Conservation (phyloP, 2,797 vertebrate species). For the Thaleichthys pacificus region DNA sequence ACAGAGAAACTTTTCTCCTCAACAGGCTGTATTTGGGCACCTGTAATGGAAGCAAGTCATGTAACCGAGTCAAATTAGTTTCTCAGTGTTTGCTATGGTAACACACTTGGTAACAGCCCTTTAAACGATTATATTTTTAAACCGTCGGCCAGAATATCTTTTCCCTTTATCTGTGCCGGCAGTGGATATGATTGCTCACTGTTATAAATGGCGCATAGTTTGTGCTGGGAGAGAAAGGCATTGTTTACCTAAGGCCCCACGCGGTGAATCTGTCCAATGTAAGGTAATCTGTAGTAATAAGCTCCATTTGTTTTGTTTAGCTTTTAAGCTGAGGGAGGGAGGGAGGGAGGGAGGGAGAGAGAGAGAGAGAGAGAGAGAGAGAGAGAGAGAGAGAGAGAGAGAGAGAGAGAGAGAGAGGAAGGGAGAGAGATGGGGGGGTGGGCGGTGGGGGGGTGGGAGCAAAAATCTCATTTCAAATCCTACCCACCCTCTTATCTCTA, state of each 20-base stretch:
- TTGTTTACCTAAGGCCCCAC: slow-evolving; percentile 83
- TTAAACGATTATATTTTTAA: slow-evolving; percentile 77
- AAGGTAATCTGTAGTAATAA: slow-evolving; percentile 87
- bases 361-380: slow-evolving; percentile 55
- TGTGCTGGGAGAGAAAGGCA: slow-evolving; percentile 74
- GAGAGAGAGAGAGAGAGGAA: slow-evolving; percentile 46
- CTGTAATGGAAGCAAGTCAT: slow-evolving; percentile 62
- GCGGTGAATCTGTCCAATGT: slow-evolving; percentile 83
- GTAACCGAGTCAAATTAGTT: slow-evolving; percentile 70
- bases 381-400: slow-evolving; percentile 46
- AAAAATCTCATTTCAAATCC: slow-evolving; percentile 96
- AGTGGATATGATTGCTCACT: slow-evolving; percentile 74
- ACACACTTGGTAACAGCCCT: slow-evolving; percentile 75
- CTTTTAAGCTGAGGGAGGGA: slow-evolving; percentile 72
- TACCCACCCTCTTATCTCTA: slow-evolving; percentile 98
- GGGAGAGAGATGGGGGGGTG: slow-evolving; percentile 60
- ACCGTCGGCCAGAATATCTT: slow-evolving; percentile 66
- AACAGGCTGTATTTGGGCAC: slow-evolving; percentile 60
- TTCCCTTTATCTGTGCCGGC: slow-evolving; percentile 73
- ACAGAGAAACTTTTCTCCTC: slow-evolving; percentile 35
- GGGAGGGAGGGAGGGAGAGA: slow-evolving; percentile 49
- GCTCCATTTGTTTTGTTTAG: slow-evolving; percentile 93
- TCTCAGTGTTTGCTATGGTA: slow-evolving; percentile 82
- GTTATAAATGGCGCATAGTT: slow-evolving; percentile 83
- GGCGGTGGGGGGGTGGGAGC: slow-evolving; percentile 59